These are phyloP conservation scores for Sternarchorhynchus goeldii DNA, from an alignment of 2,797 vertebrate species.

Conservation along the genomic window DNA sequence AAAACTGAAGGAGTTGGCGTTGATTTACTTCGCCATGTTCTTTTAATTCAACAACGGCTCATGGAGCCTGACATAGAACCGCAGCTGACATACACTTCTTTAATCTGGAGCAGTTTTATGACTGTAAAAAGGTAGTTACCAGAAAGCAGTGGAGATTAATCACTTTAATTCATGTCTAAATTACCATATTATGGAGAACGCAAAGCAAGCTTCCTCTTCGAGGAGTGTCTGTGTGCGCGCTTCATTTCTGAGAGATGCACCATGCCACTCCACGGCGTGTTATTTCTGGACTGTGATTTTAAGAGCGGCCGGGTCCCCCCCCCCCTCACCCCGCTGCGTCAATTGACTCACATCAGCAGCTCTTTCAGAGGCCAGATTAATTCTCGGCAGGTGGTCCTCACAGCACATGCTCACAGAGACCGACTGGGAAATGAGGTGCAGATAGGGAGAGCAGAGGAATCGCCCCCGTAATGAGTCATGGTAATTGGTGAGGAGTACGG, in stretches of 20 bases:
- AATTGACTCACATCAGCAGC: neutral
- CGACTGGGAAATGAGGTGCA: slow-evolving; percentile 46
- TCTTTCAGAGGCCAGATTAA: slow-evolving; percentile 21
- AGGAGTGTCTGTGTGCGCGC: neutral
- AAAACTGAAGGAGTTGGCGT: neutral
- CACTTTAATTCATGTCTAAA: slow-evolving; percentile 24
- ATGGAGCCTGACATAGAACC: neutral
- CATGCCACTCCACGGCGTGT: slow-evolving; percentile 6
- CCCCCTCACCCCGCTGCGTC: neutral
- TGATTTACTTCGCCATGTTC: slow-evolving; percentile 1
- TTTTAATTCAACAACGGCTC: neutral
- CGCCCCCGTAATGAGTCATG: slow-evolving; percentile 44
- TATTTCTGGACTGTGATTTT: slow-evolving; percentile 6
- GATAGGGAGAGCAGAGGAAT: slow-evolving; percentile 17
- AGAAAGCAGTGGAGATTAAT: slow-evolving; percentile 23
- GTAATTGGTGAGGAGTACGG: slow-evolving; percentile 41
- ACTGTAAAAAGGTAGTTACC: slow-evolving; percentile 7
- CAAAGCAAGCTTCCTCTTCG: slow-evolving; percentile 21
- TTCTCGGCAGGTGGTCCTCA: slow-evolving; percentile 14
- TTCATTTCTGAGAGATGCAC: slow-evolving; percentile 29
- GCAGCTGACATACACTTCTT: neutral
- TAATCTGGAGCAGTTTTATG: slow-evolving; percentile 12
- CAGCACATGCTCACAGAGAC: slow-evolving; percentile 8
- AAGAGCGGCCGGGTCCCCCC: neutral
- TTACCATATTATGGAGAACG: neutral